Evolutionary conservation across 2,888 invertebrate genomes (phyloP).

Genomic region (Agrotis clavis): DNA sequence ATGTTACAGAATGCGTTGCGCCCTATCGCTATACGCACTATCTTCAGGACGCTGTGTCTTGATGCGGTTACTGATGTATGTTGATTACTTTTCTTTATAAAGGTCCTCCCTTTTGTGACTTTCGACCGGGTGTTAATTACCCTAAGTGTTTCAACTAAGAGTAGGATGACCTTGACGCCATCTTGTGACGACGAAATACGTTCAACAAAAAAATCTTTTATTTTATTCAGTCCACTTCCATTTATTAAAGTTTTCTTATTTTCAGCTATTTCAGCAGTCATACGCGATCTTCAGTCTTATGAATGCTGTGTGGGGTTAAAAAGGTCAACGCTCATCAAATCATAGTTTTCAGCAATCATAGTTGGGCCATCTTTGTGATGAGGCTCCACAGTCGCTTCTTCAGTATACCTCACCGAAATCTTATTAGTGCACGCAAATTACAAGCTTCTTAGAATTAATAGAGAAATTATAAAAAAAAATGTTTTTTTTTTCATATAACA

Average conservation of each 20-base stretch:
- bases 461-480: background rate
- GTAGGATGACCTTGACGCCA: too few species aligned
- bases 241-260: slow-evolving; percentile 32
- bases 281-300: slow-evolving; percentile 66
- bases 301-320: slow-evolving; percentile 58
- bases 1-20: slow-evolving; percentile 49
- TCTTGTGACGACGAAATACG: too few species aligned
- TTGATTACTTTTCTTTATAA: background rate
- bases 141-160: too few species aligned
- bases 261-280: slow-evolving; percentile 64
- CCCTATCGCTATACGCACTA: slow-evolving; percentile 53
- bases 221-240: background rate
- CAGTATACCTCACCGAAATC: too few species aligned
- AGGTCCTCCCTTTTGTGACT: too few species aligned
- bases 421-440: background rate
- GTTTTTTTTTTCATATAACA: background rate
- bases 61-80: slow-evolving; percentile 61
- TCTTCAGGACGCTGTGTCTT: slow-evolving; percentile 56
- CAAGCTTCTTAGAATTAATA: background rate
- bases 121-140: too few species aligned
- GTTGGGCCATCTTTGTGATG: too few species aligned
- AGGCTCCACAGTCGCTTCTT: too few species aligned
- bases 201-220: too few species aligned
- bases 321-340: background rate
- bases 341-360: too few species aligned